Conservation (phyloP, 1,140 invertebrate genomes). For the Euura lappo region DNA sequence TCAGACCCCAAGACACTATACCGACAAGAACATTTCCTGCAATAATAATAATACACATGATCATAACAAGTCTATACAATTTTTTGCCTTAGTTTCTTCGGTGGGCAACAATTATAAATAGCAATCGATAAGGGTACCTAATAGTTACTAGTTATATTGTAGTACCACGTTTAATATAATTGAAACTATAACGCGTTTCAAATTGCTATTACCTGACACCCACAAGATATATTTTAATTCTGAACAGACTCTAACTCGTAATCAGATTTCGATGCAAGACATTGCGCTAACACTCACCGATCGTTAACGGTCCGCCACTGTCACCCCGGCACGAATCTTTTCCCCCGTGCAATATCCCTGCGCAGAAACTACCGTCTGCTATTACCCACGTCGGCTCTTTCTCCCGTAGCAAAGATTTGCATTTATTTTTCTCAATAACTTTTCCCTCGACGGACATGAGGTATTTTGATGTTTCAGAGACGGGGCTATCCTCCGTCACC, state of each 20-base stretch:
- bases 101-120: too few species aligned
- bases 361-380: neutral
- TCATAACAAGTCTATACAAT: too few species aligned
- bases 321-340: neutral
- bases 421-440: neutral
- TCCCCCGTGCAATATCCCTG: neutral
- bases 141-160: too few species aligned
- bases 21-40: slow-evolving; percentile 6
- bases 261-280: too few species aligned
- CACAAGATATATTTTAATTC: too few species aligned
- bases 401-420: neutral
- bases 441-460: neutral
- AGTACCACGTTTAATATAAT: too few species aligned
- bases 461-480: neutral
- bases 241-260: too few species aligned
- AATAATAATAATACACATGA: neutral
- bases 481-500: neutral
- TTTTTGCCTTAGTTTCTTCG: too few species aligned
- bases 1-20: slow-evolving; percentile 41
- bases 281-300: neutral
- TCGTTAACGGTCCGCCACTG: neutral
- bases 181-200: too few species aligned
- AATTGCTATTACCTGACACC: too few species aligned
- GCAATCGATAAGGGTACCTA: too few species aligned
- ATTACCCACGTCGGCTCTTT: neutral